A percentile compares a stretch with the other conserved stretches of the same genome.
Conservation (phyloP, 2,113 vertebrate species). For the Phyllostomus discolor region DNA sequence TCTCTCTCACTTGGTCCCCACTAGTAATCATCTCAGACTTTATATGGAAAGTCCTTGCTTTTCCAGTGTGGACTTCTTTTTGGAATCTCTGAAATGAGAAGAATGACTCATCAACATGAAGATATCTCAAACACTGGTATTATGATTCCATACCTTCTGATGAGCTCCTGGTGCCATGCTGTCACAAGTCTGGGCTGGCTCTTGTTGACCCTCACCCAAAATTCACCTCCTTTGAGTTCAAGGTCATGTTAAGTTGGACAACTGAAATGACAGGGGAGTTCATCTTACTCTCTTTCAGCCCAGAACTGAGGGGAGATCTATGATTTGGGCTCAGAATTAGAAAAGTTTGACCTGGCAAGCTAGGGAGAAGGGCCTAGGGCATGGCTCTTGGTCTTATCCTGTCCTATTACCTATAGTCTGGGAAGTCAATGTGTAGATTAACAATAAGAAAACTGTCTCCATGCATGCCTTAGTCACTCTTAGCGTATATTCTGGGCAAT, state of each 20-base stretch:
- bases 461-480: slow-evolving; percentile 48
- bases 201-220: neutral
- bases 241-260: too few relatives aligned
- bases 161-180: neutral
- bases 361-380: neutral
- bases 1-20: neutral
- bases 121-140: neutral
- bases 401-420: neutral
- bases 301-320: too few relatives aligned
- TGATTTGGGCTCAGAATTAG: neutral
- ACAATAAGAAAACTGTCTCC: slow-evolving; percentile 68
- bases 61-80: slow-evolving; percentile 16
- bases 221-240: neutral
- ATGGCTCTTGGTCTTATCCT: neutral
- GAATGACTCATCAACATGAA: slow-evolving; percentile 24
- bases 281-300: neutral
- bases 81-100: slow-evolving; percentile 30
- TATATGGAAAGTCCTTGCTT: neutral
- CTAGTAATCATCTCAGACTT: slow-evolving; percentile 44
- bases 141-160: neutral
- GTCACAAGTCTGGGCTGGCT: neutral
- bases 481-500: slow-evolving; percentile 75
- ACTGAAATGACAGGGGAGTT: neutral
- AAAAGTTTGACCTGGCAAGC: neutral
- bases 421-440: slow-evolving; percentile 42